A percentile compares a stretch with the other conserved stretches of the same genome.
Conservation (phyloP, 2,797 vertebrate genomes). For the Sebastes kiyomatsui region DNA sequence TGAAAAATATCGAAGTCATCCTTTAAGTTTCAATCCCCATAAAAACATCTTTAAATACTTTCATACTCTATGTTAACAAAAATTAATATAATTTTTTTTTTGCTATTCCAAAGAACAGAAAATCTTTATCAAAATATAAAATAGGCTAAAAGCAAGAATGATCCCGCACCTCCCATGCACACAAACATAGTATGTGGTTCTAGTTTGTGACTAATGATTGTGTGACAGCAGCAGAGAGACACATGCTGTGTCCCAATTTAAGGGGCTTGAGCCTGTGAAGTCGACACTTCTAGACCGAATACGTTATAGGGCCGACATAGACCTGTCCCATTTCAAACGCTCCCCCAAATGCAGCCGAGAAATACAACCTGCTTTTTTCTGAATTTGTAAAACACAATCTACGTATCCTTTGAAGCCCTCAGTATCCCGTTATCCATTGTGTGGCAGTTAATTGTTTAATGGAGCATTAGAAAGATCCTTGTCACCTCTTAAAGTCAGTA, state of each 20-base stretch:
- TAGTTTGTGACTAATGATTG: not conserved
- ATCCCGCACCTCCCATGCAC: not conserved
- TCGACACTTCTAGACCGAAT: conserved; percentile 13
- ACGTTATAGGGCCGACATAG: not conserved
- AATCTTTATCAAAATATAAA: not conserved
- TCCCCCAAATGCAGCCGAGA: conserved; percentile 1
- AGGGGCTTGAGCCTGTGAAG: not conserved
- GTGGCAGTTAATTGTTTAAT: not conserved
- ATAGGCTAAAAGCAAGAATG: not conserved
- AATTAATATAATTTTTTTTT: not conserved
- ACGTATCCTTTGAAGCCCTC: not conserved
- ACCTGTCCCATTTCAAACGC: conserved; percentile 13
- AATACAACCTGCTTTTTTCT: not conserved
- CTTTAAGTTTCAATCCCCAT: not conserved
- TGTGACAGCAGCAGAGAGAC: conserved; percentile 1
- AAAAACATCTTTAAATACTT: not conserved
- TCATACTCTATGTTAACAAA: not conserved
- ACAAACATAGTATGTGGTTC: not conserved
- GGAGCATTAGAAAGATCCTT: not conserved
- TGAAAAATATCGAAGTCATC: no score
- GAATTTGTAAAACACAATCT: not conserved
- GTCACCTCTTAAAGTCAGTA: conserved; percentile 20
- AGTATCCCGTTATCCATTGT: not conserved
- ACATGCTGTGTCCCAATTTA: conserved; percentile 14
- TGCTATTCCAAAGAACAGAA: not conserved